Conservation (phyloP, 2,113 vertebrate genomes). For the Eira barbara region DNA sequence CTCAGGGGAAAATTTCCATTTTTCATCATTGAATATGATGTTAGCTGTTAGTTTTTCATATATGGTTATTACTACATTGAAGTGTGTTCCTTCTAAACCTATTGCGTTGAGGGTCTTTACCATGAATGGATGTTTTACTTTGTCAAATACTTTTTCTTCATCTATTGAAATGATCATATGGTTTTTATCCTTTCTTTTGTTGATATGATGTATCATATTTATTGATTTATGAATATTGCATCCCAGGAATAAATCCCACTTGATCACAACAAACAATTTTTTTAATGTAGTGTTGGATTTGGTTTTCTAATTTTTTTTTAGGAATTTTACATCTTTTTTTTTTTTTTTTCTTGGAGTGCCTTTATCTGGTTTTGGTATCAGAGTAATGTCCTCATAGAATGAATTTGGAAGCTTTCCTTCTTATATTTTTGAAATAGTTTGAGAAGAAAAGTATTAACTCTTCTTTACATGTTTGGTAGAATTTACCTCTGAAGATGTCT, state of each 20-base stretch:
- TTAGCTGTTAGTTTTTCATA: background rate
- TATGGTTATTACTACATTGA: background rate
- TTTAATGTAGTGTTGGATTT: background rate
- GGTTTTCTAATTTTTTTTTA: background rate
- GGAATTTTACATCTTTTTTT: background rate
- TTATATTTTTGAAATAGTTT: background rate
- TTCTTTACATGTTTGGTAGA: background rate
- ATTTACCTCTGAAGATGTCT: background rate
- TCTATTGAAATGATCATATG: background rate
- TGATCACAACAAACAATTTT: background rate
- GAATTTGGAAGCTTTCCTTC: background rate
- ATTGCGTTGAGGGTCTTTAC: background rate
- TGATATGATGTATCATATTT: background rate
- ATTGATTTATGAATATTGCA: background rate
- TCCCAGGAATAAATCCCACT: background rate
- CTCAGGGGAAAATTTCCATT: background rate
- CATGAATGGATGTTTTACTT: background rate
- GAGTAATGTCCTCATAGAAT: background rate
- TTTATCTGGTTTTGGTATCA: background rate
- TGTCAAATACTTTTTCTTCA: background rate
- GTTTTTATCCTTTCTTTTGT: background rate
- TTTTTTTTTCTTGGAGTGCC: background rate
- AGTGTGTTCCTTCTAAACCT: background rate
- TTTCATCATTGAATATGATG: background rate
- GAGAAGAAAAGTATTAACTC: background rate